Evolutionary conservation across 2,797 vertebrate genomes (phyloP), one percentile per base, ranked within the genome.

Genomic region (Glossophaga mutica): DNA sequence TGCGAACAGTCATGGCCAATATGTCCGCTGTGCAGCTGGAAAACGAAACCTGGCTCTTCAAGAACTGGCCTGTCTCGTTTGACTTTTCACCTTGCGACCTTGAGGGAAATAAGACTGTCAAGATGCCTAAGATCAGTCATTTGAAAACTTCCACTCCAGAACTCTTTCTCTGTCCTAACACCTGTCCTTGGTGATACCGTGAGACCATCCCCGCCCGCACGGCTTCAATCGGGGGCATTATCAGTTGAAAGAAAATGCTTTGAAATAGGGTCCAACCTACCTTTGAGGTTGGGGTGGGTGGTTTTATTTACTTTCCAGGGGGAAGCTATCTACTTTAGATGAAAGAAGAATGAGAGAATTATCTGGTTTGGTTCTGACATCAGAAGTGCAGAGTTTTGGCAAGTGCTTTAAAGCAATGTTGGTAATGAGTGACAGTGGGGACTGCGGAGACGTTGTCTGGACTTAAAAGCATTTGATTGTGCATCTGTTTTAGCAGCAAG

Each of bases 331-430:
- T 93, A 9, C 70, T 93, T 86, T 62, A 88, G 97, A 94, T 96
- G 76, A 74, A 50, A 91, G 76, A 87, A 87, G 74, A 82, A 89
- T 34, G 86, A 42, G 50, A 84, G 48, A 83, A 79, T 65, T 92
- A 90, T 97, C 85, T 83, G 65, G 50, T 44, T 95, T 93, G 86
- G 84, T 84, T 94, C 57, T 93, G 50, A 95, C 55, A 48, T 81
- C 65, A 95, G 71, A 87, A 94, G 68, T 32, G 24, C 42, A 91
- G 81, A 70, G 67, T 86, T 65, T 70, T 84, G 79, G 48, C 87
- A 94, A 96, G 48, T 74, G 76, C 55, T 90, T 90, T 76, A 82
- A 91, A 97, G 65, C 78, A 92, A 83, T 44, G 71, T 37, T 82
- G 84, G 29, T 88, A 93, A 44, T 32, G 81, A 83, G 34, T 34